Conservation (phyloP, 2,888 invertebrate genomes). For the Aphidoletes aphidimyza region DNA sequence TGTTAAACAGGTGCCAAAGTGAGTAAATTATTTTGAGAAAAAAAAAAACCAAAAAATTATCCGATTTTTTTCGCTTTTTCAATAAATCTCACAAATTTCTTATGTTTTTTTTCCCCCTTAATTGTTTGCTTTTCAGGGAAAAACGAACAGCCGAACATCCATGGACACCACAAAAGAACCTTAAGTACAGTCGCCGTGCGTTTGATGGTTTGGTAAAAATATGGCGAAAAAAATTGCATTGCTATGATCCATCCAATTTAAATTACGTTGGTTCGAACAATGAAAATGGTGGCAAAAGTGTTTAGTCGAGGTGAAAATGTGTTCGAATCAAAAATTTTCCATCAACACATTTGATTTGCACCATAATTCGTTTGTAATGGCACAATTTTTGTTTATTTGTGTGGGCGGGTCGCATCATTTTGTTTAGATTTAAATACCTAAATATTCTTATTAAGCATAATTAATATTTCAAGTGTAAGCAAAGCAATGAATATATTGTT, state of each 20-base stretch:
- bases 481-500: neutral
- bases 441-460: too few species aligned
- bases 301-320: neutral
- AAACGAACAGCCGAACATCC: constrained; percentile 80
- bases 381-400: too few species aligned
- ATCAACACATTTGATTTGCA: too few species aligned
- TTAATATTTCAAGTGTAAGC: neutral
- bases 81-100: neutral
- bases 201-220: constrained; percentile 90
- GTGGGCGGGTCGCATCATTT: too few species aligned
- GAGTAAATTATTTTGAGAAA: constrained; percentile 59
- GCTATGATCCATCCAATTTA: constrained; percentile 73
- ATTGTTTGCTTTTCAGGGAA: constrained; percentile 66
- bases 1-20: constrained; percentile 74
- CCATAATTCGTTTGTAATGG: too few species aligned
- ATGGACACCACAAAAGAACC: constrained; percentile 86
- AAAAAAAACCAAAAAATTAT: neutral
- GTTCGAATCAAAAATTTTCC: too few species aligned
- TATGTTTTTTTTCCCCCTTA: neutral
- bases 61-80: neutral
- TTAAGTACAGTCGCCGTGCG: constrained; percentile 89
- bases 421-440: too few species aligned
- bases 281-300: neutral
- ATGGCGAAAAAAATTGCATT: constrained; percentile 87
- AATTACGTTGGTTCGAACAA: neutral